Evolutionary conservation across 1,140 invertebrate genomes (phyloP), one percentile per base, ranked within the genome.

Genomic region (Drosophila ohnishii): DNA sequence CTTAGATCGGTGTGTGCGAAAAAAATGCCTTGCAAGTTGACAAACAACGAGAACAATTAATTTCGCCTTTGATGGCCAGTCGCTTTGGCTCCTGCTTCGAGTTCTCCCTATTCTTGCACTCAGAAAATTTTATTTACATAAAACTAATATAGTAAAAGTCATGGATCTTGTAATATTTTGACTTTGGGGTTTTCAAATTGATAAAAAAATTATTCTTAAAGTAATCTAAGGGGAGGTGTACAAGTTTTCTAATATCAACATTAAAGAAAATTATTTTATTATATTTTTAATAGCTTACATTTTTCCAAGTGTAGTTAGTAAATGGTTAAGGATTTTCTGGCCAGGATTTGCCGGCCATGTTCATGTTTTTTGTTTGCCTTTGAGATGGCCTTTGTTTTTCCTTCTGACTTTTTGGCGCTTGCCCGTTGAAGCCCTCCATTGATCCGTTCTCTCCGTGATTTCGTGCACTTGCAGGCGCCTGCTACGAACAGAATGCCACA

Each of bases 401-500:
- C 50, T 53, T 22, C 9, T 59, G 69, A 59, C 53, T 71, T 59
- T 71, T 71, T 50, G 51, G 56, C 28, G 42, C 64, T 76, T 69
- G 47, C 30, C 50, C 39, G 51, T 69, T 25, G 37, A 39, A 60
- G 47, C 47, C 58, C 56, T 66, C 66, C 57, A 78, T 70, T 78
- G 58, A 75, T 78, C 53, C 57, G 37, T 58, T 40, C 56, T 48
- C 34, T 64, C 25, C 32, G 1, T 53, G 50, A 62, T 77, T 40
- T 13, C 84, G 48, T 74, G 13, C 74, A 81, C 60, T 80, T 86
- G 16, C 76, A 91, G 90, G 90, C 66, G 82, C 90, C 61, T 91
- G 90, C 39, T 80, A 80, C 48, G 40, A 61, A 45, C 57, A 76
- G 69, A 82, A 88, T 32, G 67, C 63, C n/a, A 77, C 80, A 61